Base-by-base conservation (phyloP, 2,888 invertebrate genomes). In the Pteria penguin region DNA sequence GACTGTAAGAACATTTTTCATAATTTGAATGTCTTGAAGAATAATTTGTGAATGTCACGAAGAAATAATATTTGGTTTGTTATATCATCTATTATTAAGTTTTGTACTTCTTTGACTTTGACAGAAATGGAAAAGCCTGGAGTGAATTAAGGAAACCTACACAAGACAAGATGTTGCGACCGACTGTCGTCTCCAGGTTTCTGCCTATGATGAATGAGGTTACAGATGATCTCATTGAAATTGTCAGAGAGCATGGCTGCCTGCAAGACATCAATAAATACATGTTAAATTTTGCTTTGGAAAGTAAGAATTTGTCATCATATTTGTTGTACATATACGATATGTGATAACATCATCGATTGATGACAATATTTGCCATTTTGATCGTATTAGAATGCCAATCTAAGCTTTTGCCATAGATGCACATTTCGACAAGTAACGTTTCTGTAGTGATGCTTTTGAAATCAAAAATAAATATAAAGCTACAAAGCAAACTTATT, bases 51-150 rank as follows among this genome's bases (percentile, higher is more conserved):
- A n/a, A n/a, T n/a, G n/a, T n/a, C n/a, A n/a, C n/a, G n/a, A n/a
- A n/a, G n/a, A n/a, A n/a, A n/a, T n/a, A n/a, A n/a, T n/a, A n/a
- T n/a, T n/a, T n/a, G n/a, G n/a, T n/a, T n/a, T n/a, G n/a, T n/a
- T n/a, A n/a, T n/a, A n/a, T n/a, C n/a, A n/a, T n/a, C n/a, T n/a
- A 11, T 45, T 45, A 45, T 14, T 45, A 45, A 45, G 8, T 11
- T 14, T 11, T 45, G 45, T 45, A 45, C 45, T 11, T 45, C 8
- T 45, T 11, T 62, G 2, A 8, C 22, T 58, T n/a, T 26, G 11
- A 32, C 29, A 72, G 72, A 8, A 54, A 72, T 57, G 72, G 72
- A 24, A 58, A 72, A n/a, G 29, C 24, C 1, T 72, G 72, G 72
- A 33, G 57, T n/a, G 18, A 54, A 11, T 24, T 72, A 5, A 45